These are phyloP conservation scores for Agapetus fuscipes DNA, from an alignment of 2,888 invertebrate species.

Conservation along the genomic window DNA sequence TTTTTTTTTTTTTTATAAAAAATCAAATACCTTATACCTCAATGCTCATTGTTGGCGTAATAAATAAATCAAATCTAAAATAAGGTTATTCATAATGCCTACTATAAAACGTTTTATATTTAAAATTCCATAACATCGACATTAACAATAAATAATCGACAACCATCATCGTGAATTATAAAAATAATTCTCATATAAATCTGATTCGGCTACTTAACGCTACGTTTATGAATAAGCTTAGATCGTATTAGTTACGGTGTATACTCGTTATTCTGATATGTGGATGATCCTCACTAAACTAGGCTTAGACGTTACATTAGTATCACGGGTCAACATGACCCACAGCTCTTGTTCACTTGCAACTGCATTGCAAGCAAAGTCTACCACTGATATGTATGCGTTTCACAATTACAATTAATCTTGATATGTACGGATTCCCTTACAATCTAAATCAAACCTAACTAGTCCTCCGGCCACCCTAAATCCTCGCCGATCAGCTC, in stretches of 20 bases:
- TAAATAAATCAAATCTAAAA: too few relatives aligned
- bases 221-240: conserved; percentile 1
- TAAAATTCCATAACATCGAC: too few relatives aligned
- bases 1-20: too few relatives aligned
- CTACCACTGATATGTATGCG: conserved; percentile 1
- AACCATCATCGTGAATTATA: conserved; percentile 14
- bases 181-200: conserved; percentile 15
- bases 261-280: too few relatives aligned
- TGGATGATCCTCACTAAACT: too few relatives aligned
- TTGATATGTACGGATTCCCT: conserved; percentile 21
- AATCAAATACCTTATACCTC: too few relatives aligned
- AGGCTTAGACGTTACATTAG: conserved; percentile 8
- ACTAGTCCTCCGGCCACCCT: conserved; percentile 83
- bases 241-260: too few relatives aligned
- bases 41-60: too few relatives aligned
- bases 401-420: conserved; percentile 1
- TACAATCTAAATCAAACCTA: conserved; percentile 9
- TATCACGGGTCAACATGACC: conserved; percentile 22
- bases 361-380: conserved; percentile 3
- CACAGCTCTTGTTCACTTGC: conserved; percentile 13
- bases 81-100: too few relatives aligned
- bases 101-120: too few relatives aligned
- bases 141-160: conserved; percentile 6
- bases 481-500: conserved; percentile 87
- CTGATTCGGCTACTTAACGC: conserved; percentile 7